Conservation (phyloP, 1,140 invertebrate species). For the Grapholita molesta region DNA sequence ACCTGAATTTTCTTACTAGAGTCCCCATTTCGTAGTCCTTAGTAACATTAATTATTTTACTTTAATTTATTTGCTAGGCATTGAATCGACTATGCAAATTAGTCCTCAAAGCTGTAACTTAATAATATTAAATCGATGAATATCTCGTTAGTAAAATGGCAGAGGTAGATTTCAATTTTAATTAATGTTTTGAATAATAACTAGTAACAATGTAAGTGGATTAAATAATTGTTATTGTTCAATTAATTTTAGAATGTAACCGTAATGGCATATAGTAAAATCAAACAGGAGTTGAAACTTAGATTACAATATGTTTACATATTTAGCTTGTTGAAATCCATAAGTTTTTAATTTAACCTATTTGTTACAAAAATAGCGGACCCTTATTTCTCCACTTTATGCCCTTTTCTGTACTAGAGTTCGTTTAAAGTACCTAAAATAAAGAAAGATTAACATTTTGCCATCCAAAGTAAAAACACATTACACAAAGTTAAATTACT, state of each 20-base stretch:
- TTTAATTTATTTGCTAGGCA: neutral
- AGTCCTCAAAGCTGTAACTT: neutral
- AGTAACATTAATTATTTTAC: neutral
- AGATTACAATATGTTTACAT: no score
- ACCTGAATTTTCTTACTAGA: neutral
- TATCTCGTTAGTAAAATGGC: conserved; percentile 8
- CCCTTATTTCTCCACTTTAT: neutral
- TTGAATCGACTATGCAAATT: conserved; percentile 9
- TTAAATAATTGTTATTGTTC: no score
- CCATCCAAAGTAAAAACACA: neutral
- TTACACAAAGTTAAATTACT: neutral
- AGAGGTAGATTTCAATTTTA: conserved; percentile 2
- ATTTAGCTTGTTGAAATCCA: no score
- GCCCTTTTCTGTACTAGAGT: neutral
- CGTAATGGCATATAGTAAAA: no score
- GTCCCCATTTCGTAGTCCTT: neutral
- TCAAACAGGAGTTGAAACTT: neutral
- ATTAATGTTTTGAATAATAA: neutral
- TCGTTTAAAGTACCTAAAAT: neutral
- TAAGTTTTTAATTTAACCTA: no score
- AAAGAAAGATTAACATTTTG: neutral
- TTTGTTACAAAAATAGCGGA: neutral
- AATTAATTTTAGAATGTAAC: no score
- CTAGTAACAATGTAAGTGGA: neutral
- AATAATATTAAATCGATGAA: conserved; percentile 9